Percentiles rank a stretch among this genome's conserved stretches.
Evolutionary conservation across 1,140 invertebrate species (phyloP).

Genomic region (Lasaia peninsularis): DNA sequence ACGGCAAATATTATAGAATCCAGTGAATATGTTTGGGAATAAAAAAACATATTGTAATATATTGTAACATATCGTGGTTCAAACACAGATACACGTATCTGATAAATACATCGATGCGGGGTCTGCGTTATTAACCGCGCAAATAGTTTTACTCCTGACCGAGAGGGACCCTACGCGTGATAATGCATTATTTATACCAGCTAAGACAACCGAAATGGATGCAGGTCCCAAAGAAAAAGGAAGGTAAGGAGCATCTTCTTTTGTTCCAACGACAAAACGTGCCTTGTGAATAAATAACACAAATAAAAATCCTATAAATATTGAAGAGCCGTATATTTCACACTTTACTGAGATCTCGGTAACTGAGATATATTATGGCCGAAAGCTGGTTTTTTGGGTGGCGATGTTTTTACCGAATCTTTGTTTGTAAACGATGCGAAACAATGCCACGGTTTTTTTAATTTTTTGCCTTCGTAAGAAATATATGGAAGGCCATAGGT

Average conservation of each 20-base stretch:
- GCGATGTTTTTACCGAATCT: constrained; percentile 54
- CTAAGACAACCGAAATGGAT: constrained; percentile 67
- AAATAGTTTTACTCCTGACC: constrained; percentile 58
- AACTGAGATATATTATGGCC: constrained; percentile 70
- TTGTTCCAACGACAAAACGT: constrained; percentile 63
- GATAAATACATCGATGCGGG: constrained; percentile 22
- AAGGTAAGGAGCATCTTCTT: constrained; percentile 37
- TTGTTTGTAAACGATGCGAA: constrained; percentile 62
- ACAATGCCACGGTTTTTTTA: constrained; percentile 50
- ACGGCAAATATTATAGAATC: no score
- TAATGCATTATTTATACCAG: constrained; percentile 73
- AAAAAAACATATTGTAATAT: neutral
- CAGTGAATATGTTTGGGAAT: no score
- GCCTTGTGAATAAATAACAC: constrained; percentile 65
- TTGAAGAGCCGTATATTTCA: constrained; percentile 67
- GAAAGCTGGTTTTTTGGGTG: constrained; percentile 46
- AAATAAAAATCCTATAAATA: constrained; percentile 72
- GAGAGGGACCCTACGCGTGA: constrained; percentile 53
- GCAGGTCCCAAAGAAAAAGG: constrained; percentile 61
- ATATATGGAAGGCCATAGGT: constrained; percentile 18
- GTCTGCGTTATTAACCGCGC: constrained; percentile 42
- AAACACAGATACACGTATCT: constrained; percentile 9
- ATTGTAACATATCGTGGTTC: neutral
- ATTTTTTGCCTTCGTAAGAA: constrained; percentile 34
- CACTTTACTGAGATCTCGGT: constrained; percentile 53